Percentiles rank a stretch among this genome's conserved stretches.
phyloP scores from a whole-genome alignment of 2,888 invertebrate genomes.

The Nomada ruficornis region DNA sequence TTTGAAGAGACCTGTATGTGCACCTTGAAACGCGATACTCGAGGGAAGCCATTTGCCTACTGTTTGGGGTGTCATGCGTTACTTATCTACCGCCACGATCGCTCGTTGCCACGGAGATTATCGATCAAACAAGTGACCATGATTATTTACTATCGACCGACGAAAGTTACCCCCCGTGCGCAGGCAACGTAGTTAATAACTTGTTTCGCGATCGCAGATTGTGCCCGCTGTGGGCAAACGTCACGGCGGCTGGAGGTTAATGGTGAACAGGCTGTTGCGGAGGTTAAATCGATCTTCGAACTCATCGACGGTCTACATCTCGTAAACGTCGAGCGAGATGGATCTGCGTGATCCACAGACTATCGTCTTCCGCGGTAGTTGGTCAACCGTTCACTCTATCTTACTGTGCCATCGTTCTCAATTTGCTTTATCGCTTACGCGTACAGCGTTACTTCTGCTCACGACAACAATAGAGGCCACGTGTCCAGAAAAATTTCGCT shows the following conservation, averaged over 20 bases:
- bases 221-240: neutral
- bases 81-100: neutral
- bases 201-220: slow-evolving; percentile 12
- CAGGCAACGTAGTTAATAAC: neutral
- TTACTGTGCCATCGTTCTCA: slow-evolving; percentile 60
- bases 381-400: slow-evolving; percentile 34
- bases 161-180: neutral
- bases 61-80: neutral
- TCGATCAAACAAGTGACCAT: slow-evolving; percentile 39
- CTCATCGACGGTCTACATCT: slow-evolving; percentile 37
- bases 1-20: neutral
- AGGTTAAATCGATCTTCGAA: slow-evolving; percentile 23
- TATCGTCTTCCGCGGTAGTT: slow-evolving; percentile 17
- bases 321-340: slow-evolving; percentile 34
- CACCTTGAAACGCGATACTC: neutral
- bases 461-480: slow-evolving; percentile 26
- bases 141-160: neutral
- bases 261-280: neutral
- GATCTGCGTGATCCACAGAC: slow-evolving; percentile 34
- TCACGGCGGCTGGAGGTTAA: neutral
- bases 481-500: slow-evolving; percentile 9
- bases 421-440: slow-evolving; percentile 36
- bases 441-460: slow-evolving; percentile 44
- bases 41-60: neutral
- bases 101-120: slow-evolving; percentile 39